These are phyloP conservation scores for Enteromius viviparus DNA, from an alignment of 2,797 vertebrate genomes.

Conservation along the genomic window DNA sequence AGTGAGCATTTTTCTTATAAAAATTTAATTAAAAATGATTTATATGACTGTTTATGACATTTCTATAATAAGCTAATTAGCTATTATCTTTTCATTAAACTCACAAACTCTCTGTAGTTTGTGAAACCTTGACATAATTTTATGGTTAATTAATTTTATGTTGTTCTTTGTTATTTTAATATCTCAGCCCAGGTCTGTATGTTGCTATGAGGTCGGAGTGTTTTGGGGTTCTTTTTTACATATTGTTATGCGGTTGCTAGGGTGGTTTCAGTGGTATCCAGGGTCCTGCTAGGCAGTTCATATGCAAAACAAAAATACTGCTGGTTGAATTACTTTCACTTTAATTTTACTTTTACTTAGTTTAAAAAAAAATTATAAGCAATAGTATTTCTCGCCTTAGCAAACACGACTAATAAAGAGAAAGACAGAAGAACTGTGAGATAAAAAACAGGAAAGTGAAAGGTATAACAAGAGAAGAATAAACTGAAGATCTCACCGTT, in stretches of 20 bases:
- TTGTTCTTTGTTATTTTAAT: background rate
- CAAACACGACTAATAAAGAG: background rate
- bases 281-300: background rate
- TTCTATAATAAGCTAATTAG: background rate
- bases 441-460: background rate
- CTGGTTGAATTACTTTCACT: background rate
- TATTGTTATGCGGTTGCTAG: background rate
- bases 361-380: no score
- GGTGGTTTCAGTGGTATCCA: background rate
- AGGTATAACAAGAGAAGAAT: slow-evolving; percentile 17
- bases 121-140: no score
- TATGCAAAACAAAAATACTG: background rate
- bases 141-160: background rate
- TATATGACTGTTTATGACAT: background rate
- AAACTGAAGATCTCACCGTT: slow-evolving; percentile 43
- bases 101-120: background rate
- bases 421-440: no score
- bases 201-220: background rate
- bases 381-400: background rate
- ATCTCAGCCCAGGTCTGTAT: background rate
- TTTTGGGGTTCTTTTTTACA: background rate
- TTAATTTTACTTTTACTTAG: background rate
- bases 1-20: background rate
- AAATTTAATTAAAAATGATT: background rate
- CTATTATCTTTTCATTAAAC: background rate